phyloP scores from a whole-genome alignment of 2,113 vertebrate species.

The Microtus oregoni region DNA sequence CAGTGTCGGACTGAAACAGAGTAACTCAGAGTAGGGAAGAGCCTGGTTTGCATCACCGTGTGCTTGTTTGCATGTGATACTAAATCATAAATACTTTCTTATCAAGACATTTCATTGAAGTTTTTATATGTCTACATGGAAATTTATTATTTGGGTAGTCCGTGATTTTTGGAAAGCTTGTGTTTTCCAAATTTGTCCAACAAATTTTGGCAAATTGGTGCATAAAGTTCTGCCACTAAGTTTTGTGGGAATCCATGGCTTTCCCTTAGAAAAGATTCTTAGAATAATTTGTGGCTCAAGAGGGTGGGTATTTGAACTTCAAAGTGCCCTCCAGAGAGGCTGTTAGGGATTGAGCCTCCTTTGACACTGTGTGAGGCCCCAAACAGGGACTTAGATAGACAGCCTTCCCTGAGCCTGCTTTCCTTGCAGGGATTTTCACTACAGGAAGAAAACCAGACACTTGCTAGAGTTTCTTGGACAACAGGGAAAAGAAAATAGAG shows the following conservation, averaged over 20 bases:
- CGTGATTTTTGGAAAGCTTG: slow-evolving; percentile 15
- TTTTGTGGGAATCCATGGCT: neutral
- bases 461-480: neutral
- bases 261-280: slow-evolving; percentile 38
- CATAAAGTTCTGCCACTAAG: neutral
- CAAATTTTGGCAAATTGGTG: neutral
- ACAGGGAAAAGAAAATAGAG: neutral
- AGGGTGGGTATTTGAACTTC: neutral
- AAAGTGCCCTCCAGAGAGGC: neutral
- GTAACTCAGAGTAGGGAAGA: neutral
- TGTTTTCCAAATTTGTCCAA: neutral
- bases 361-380: neutral
- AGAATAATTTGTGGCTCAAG: slow-evolving; percentile 43
- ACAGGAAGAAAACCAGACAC: neutral
- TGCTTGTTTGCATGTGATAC: neutral
- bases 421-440: too few relatives aligned
- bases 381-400: too few relatives aligned
- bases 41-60: neutral
- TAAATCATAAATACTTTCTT: slow-evolving; percentile 19
- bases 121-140: neutral
- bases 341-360: neutral
- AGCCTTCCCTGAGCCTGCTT: too few relatives aligned
- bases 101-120: neutral
- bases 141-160: neutral
- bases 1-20: neutral